Evolutionary conservation across 2,888 invertebrate genomes (phyloP), one percentile per base, ranked within the genome.

Genomic region (Epicampocera succincta): DNA sequence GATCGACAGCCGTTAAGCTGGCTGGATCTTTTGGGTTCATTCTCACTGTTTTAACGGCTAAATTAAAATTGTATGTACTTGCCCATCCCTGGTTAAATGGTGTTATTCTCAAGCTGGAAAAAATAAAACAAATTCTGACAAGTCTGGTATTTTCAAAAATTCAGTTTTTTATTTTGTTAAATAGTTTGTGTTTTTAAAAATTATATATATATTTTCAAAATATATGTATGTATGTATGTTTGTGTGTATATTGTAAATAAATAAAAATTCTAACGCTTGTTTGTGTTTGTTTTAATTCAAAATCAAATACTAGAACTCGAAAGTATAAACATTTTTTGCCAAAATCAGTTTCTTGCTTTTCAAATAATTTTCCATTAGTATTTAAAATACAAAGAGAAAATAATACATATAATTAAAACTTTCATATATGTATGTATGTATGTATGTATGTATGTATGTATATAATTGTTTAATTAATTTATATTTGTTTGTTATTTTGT

Each of bases 321-420:
- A 65, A 72, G 5, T 52, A 72, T 29, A 38, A 38, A 65, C 52
- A 46, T 17, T 58, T 17, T 78, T 82, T 78, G 82, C 82, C 82
- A 82, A 82, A 75, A 78, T 82, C 82, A 78, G 82, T 78, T 73
- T 69, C 44, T 33, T 77, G 46, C 40, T 69, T 66, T 63, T 68
- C 15, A 75, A 72, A 75, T 56, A 75, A 75, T 80, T 80, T 68
- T 73, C 86, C 78, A 83, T 84, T 85, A 81, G 87, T 88, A 88
- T 87, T 88, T 88, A 83, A 78, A 88, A 88, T 88, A 87, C 88
- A 87, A 74, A 84, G 80, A 84, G 83, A 87, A 88, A 86, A 85
- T 75, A 88, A 79, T 84, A n/a, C n/a, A n/a, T n/a, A 86, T 33
- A 78, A 61, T 44, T 75, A 76, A 33, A 33, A 33, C 8, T 33